A percentile compares a stretch with the other conserved stretches of the same genome.
These are phyloP conservation scores for Psammodynastes pulverulentus DNA, from an alignment of 2,113 vertebrate species.

Conservation along the genomic window DNA sequence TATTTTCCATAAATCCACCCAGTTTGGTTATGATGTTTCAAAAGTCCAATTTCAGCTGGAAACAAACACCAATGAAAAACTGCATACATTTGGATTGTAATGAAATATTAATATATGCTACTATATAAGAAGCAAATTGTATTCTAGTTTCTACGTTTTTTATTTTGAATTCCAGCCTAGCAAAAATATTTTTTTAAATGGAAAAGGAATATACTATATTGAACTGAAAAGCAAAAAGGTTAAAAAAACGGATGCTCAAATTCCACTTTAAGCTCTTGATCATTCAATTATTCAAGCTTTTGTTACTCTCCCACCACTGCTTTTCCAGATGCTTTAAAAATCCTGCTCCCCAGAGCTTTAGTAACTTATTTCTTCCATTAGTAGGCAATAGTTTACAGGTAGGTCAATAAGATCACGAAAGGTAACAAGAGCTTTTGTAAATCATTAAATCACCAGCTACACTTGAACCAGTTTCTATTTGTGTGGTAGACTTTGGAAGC, in stretches of 20 bases:
- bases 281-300: not conserved
- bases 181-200: not conserved
- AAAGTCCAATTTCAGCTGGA: not conserved
- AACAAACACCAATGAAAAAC: not conserved
- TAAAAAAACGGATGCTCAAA: not conserved
- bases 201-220: not conserved
- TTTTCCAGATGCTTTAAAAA: not conserved
- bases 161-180: not conserved
- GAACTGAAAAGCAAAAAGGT: not conserved
- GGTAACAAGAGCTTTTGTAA: not conserved
- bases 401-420: not conserved
- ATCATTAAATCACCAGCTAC: not conserved
- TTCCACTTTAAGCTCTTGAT: not conserved
- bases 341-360: not conserved
- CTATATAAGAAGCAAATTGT: not conserved
- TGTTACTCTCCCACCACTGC: not conserved
- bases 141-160: not conserved
- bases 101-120: not conserved
- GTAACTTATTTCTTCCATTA: not conserved
- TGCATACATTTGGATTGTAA: not conserved
- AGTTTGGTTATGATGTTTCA: not conserved
- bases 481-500: conserved; percentile 48
- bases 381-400: not conserved
- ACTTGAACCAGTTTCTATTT: conserved; percentile 10
- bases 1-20: not conserved